Percentiles rank a stretch among this genome's conserved stretches.
Evolutionary conservation across 2,113 vertebrate genomes (phyloP).

Genomic region (Rhinoderma darwinii): DNA sequence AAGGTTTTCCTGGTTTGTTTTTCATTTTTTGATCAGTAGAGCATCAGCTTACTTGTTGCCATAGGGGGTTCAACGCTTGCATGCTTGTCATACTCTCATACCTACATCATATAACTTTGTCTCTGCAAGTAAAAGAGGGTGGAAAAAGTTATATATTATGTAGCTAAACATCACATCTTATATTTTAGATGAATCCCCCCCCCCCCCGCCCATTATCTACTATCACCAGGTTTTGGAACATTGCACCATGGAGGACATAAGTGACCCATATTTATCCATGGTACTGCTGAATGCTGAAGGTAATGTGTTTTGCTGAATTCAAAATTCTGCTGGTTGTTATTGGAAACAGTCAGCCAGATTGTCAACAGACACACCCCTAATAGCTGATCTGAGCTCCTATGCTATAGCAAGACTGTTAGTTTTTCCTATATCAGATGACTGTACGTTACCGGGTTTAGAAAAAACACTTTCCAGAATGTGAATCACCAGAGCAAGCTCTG

Average conservation of each 20-base stretch:
- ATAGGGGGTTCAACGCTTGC: background rate
- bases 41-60: background rate
- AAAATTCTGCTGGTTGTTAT: background rate
- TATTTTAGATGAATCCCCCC: too few species aligned
- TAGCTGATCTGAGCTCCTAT: background rate
- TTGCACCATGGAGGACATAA: too few species aligned
- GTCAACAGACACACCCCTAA: background rate
- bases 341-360: background rate
- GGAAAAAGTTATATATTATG: background rate
- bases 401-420: background rate
- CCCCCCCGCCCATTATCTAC: too few species aligned
- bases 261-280: background rate
- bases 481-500: too few species aligned
- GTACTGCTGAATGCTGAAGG: background rate
- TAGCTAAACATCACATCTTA: background rate
- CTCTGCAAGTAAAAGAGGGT: background rate
- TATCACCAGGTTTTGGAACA: too few species aligned
- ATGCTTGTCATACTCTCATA: background rate
- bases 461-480: too few species aligned
- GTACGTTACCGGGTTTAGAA: too few species aligned
- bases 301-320: background rate
- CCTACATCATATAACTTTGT: conserved; percentile 4
- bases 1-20: background rate
- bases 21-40: background rate
- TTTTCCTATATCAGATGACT: too few species aligned